phyloP scores from a whole-genome alignment of 2,113 vertebrate genomes.

The Hirundichthys speculiger region DNA sequence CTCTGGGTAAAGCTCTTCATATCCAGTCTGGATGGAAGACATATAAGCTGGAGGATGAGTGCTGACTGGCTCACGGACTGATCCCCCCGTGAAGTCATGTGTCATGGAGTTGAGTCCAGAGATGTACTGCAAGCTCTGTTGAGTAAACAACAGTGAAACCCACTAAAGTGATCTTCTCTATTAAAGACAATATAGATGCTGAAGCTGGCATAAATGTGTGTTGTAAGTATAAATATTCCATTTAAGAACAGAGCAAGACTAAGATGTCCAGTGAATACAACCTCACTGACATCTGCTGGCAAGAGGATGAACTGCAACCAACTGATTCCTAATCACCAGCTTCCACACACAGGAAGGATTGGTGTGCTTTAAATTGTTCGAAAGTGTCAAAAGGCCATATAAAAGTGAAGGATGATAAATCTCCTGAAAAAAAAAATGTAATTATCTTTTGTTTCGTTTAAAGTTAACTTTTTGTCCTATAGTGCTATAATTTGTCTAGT shows the following conservation, averaged over 20 bases:
- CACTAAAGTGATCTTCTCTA: neutral
- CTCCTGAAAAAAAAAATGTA: no score
- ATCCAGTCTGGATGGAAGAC: conserved; percentile 85
- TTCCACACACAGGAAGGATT: no score
- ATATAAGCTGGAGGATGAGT: conserved; percentile 78
- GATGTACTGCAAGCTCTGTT: conserved; percentile 86
- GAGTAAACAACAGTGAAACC: neutral
- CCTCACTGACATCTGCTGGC: neutral
- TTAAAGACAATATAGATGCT: neutral
- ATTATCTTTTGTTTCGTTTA: no score
- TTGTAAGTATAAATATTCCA: neutral
- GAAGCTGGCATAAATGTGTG: neutral
- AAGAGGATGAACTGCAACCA: no score
- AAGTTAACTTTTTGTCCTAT: no score
- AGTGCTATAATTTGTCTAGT: no score
- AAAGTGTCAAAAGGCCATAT: no score
- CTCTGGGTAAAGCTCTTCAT: conserved; percentile 83
- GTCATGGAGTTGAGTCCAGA: conserved; percentile 86
- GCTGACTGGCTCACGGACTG: conserved; percentile 74
- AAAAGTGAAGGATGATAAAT: no score
- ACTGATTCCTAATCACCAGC: no score
- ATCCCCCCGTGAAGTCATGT: conserved; percentile 78
- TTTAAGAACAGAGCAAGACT: neutral
- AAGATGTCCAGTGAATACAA: neutral
- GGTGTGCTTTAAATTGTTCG: no score